Evolutionary conservation across 2,113 vertebrate species (phyloP).

Genomic region (Scartelaos histophorus): DNA sequence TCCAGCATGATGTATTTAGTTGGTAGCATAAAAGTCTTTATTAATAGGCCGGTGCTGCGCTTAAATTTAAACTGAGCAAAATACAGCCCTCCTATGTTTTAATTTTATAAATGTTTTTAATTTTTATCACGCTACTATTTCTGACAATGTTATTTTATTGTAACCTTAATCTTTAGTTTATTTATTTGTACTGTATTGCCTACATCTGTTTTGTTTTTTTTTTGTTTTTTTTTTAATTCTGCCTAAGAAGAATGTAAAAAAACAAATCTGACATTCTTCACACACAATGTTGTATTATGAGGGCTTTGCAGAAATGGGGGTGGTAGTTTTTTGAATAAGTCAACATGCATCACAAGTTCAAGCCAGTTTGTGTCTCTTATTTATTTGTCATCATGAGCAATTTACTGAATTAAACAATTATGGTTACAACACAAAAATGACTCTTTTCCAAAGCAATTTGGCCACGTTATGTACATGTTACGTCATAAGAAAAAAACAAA

Average conservation of each 20-base stretch:
- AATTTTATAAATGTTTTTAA: too few relatives aligned
- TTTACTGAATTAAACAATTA: conserved; percentile 82
- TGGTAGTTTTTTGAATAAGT: background rate
- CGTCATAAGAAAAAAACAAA: conserved; percentile 77
- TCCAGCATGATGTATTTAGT: background rate
- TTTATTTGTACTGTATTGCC: too few relatives aligned
- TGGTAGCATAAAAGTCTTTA: background rate
- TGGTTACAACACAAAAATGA: conserved; percentile 82
- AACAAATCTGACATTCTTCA: background rate
- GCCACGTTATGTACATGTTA: conserved; percentile 80
- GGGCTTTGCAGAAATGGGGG: too few relatives aligned
- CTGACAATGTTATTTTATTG: too few relatives aligned
- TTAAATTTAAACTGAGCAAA: background rate
- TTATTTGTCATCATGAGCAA: conserved; percentile 82
- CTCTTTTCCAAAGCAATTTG: conserved; percentile 75
- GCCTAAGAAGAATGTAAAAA: background rate
- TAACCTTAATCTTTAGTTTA: too few relatives aligned
- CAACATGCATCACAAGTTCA: conserved; percentile 10
- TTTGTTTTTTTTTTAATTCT: too few relatives aligned
- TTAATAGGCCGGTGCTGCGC: background rate
- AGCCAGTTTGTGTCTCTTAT: conserved; percentile 71
- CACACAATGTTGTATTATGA: background rate
- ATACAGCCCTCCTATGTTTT: too few relatives aligned
- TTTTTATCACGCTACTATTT: too few relatives aligned
- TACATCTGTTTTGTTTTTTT: background rate